Evolutionary conservation across 2,113 vertebrate species (phyloP).

Genomic region (Elaphurus davidianus): DNA sequence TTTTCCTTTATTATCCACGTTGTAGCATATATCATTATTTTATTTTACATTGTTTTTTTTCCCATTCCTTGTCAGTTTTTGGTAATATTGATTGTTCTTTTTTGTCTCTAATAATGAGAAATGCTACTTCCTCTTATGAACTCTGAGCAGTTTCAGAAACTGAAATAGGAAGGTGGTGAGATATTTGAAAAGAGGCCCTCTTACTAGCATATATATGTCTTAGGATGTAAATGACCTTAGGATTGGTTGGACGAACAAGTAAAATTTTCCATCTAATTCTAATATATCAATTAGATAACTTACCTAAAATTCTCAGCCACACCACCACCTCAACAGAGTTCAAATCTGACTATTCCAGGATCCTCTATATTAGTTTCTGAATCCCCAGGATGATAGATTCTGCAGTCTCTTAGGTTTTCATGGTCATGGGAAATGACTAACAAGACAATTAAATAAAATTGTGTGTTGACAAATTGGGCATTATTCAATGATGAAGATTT

Average conservation of each 20-base stretch:
- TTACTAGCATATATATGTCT: background rate
- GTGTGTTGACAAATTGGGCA: background rate
- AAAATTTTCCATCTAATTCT: background rate
- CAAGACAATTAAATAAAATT: conserved; percentile 14
- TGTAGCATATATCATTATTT: background rate
- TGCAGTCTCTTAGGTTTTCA: background rate
- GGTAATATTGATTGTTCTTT: background rate
- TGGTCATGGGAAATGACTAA: background rate
- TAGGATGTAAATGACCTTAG: background rate
- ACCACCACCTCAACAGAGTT: background rate
- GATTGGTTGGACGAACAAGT: background rate
- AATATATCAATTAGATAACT: background rate
- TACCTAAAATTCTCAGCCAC: background rate
- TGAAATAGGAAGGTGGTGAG: background rate
- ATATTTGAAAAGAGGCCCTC: background rate
- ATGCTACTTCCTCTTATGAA: background rate
- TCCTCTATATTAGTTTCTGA: background rate
- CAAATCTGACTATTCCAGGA: rapidly evolving
- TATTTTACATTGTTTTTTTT: background rate
- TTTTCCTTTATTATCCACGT: background rate
- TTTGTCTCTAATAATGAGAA: background rate
- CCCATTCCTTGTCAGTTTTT: background rate
- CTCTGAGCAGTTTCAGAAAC: background rate
- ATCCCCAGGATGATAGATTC: background rate
- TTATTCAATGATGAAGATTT: background rate